Evolutionary conservation across 2,113 vertebrate species (phyloP).

Genomic region (Phalacrocorax pelagicus): DNA sequence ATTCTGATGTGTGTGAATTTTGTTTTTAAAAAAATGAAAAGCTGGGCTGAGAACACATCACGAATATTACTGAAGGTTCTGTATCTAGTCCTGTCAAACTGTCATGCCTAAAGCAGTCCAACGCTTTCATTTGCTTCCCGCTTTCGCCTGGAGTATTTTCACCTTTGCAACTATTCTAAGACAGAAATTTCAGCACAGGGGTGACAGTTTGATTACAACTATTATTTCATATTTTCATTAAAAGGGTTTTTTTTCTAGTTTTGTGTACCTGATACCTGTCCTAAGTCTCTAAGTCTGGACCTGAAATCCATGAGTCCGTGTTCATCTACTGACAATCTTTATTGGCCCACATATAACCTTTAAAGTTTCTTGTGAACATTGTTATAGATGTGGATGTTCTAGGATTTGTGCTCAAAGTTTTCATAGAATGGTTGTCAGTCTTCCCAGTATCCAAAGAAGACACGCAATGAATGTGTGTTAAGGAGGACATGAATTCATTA

Average conservation of each 20-base stretch:
- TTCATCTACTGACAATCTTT: neutral
- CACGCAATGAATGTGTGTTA: neutral
- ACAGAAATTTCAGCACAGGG: neutral
- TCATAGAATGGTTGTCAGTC: neutral
- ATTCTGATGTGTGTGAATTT: neutral
- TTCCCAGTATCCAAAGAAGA: neutral
- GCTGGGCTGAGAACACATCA: neutral
- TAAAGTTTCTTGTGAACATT: neutral
- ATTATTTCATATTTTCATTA: neutral
- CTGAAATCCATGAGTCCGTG: neutral
- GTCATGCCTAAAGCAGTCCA: neutral
- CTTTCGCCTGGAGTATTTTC: neutral
- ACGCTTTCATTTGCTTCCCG: fast-evolving
- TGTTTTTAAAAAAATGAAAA: neutral
- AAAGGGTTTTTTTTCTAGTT: neutral
- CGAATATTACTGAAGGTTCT: neutral
- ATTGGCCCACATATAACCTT: neutral
- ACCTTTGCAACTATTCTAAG: neutral
- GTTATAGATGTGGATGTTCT: neutral
- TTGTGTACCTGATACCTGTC: neutral
- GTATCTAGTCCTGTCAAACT: neutral
- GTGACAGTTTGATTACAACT: neutral
- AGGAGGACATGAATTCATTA: neutral
- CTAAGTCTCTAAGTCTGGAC: neutral
- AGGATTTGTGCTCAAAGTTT: neutral